Base-by-base conservation (phyloP, 2,888 invertebrate species). In the Priocnemis perturbator region DNA sequence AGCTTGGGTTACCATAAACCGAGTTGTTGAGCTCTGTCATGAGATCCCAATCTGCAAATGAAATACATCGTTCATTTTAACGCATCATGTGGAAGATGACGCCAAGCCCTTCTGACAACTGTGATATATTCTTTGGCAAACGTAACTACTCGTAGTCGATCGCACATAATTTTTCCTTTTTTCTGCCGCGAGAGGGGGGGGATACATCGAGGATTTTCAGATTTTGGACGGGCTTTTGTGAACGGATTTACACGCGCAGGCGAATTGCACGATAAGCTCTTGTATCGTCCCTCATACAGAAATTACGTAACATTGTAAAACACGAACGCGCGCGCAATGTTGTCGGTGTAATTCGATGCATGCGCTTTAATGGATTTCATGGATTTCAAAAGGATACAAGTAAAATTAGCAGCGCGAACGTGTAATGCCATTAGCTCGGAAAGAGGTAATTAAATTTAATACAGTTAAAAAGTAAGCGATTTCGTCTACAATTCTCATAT, bases 1-100 rank as follows among this genome's bases (percentile, higher is more conserved):
- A 93, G 83, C 93, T 93, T 73, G 92, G 91, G 83, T 92, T 92
- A 71, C 93, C 92, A 87, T 92, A 92, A 80, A 91, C 91, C 62
- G 92, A 92, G 87, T 91, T 91, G 89, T 92, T 91, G 88, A 91
- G 88, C 74, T 90, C 90, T 65, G 90, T 88, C 71, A 89, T 89
- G 79, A 86, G 86, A 76, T 90, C 90, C 89, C 90, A 90, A 76
- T 88, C 90, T 90, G 85, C 19, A 83, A 85, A 74, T 64, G 76
- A 73, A 74, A 64, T 1, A 11, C 11, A 11, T 5, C 2, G 7
- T 37, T 7, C 1, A 11, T 37, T 37, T 3, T 26, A 26, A 5
- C 26, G 26, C 2, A 2, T 26, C n/a, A n/a, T n/a, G n/a, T n/a
- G n/a, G n/a, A n/a, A n/a, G n/a, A n/a, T n/a, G n/a, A n/a, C n/a